Percentiles rank a stretch among this genome's conserved stretches.
These are phyloP conservation scores for Stenurella melanura DNA, from an alignment of 2,888 invertebrate genomes.

Conservation along the genomic window DNA sequence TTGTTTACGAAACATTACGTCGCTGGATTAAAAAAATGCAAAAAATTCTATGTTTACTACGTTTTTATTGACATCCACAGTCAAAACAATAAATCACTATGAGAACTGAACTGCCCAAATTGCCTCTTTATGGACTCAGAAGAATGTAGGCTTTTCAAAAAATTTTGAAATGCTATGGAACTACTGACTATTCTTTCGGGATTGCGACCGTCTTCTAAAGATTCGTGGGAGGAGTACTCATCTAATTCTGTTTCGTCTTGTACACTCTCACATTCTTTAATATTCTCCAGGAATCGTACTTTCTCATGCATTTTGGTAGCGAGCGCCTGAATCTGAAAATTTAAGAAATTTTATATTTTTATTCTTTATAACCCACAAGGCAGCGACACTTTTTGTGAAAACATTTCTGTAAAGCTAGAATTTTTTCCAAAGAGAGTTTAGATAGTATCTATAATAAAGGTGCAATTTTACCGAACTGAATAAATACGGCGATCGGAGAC, in stretches of 20 bases:
- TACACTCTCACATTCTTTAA: constrained; percentile 46
- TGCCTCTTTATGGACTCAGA: constrained; percentile 42
- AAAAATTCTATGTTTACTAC: neutral
- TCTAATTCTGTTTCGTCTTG: constrained; percentile 46
- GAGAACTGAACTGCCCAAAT: constrained; percentile 39
- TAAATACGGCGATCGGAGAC: too few species aligned
- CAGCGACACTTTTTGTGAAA: too few species aligned
- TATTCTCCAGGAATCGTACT: constrained; percentile 54
- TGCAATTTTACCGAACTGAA: too few species aligned
- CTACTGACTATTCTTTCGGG: constrained; percentile 65
- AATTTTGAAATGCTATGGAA: constrained; percentile 66
- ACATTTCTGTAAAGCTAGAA: too few species aligned
- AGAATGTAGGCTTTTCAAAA: constrained; percentile 58
- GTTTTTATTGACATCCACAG: constrained; percentile 14
- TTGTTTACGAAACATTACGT: too few species aligned
- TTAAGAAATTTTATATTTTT: neutral
- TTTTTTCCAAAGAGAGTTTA: too few species aligned
- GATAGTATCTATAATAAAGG: too few species aligned
- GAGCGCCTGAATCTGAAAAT: constrained; percentile 58
- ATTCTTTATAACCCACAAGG: too few species aligned
- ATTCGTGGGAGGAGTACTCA: constrained; percentile 51
- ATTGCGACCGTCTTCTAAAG: constrained; percentile 49
- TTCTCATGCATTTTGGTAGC: constrained; percentile 60
- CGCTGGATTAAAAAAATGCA: too few species aligned
- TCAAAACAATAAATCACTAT: constrained; percentile 45